These are phyloP conservation scores for Fulica atra DNA, from an alignment of 2,113 vertebrate species.

Conservation along the genomic window DNA sequence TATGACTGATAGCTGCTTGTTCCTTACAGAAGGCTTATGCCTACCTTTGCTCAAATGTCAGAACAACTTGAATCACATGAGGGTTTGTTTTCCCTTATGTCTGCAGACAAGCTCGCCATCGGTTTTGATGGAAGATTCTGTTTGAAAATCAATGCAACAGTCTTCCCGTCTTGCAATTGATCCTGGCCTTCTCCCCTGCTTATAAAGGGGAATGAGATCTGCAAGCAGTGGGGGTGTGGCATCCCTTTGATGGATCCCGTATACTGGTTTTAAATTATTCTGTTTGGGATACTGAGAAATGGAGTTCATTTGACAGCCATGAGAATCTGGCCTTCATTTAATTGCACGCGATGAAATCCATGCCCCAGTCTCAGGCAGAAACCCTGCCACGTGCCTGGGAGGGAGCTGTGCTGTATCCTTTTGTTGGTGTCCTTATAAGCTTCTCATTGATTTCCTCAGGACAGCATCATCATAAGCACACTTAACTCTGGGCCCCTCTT, in stretches of 20 bases:
- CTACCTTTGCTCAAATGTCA: not conserved
- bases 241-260: slow-evolving; percentile 4
- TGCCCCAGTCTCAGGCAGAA: not conserved
- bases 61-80: not conserved
- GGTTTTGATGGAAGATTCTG: slow-evolving; percentile 55
- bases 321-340: slow-evolving; percentile 13
- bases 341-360: not conserved
- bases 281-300: slow-evolving; percentile 23
- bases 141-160: slow-evolving; percentile 47
- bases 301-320: slow-evolving; percentile 15
- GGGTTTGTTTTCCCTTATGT: not conserved
- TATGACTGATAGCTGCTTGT: not conserved
- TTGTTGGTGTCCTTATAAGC: not conserved
- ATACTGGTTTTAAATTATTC: slow-evolving; percentile 50
- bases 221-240: not conserved
- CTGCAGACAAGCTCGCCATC: not conserved
- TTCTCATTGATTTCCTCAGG: not conserved
- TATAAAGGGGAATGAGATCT: slow-evolving; percentile 4
- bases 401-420: not conserved
- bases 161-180: slow-evolving; percentile 26
- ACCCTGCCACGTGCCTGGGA: accelerated
- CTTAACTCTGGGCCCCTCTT: not conserved
- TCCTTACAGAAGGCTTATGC: not conserved
- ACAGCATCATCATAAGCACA: not conserved
- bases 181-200: not conserved